phyloP scores from a whole-genome alignment of 2,888 invertebrate species.

The Eupithecia tripunctaria region DNA sequence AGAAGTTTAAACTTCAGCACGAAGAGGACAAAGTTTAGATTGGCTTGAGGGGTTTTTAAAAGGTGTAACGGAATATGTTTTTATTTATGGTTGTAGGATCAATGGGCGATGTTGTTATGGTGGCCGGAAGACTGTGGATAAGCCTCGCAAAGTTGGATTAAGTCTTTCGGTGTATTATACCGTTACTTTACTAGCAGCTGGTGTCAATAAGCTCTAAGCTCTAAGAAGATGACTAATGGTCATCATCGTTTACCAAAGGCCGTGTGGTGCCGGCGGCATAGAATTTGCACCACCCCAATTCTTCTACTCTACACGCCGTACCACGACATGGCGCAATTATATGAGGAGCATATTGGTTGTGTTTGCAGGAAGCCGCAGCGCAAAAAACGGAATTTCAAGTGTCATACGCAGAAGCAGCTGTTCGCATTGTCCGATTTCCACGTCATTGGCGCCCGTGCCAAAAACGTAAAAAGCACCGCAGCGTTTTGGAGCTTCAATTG shows the following conservation, averaged over 20 bases:
- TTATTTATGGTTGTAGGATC: neutral
- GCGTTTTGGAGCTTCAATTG: constrained; percentile 23
- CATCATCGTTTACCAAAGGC: too few species aligned
- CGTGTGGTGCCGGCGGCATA: too few species aligned
- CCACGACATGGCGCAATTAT: constrained; percentile 39
- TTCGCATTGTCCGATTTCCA: constrained; percentile 33
- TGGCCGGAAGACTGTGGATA: neutral
- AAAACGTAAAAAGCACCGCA: constrained; percentile 38
- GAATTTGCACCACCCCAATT: too few species aligned
- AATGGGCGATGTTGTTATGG: neutral
- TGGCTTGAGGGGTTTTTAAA: neutral
- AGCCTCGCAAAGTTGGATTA: neutral
- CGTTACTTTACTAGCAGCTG: neutral
- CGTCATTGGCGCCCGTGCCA: constrained; percentile 43
- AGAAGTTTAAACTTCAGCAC: constrained; percentile 23
- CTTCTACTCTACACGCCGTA: neutral
- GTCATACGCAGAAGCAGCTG: constrained; percentile 44
- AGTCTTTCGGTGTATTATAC: neutral
- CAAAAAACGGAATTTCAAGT: constrained; percentile 40
- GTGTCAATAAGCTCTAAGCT: too few species aligned
- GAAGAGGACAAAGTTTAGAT: constrained; percentile 22
- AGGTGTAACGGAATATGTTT: constrained; percentile 1
- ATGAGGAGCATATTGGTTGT: constrained; percentile 42
- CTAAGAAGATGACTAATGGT: too few species aligned
- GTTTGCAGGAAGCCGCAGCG: constrained; percentile 37